phyloP scores from a whole-genome alignment of 1,140 invertebrate genomes.

The Heliconius congener region DNA sequence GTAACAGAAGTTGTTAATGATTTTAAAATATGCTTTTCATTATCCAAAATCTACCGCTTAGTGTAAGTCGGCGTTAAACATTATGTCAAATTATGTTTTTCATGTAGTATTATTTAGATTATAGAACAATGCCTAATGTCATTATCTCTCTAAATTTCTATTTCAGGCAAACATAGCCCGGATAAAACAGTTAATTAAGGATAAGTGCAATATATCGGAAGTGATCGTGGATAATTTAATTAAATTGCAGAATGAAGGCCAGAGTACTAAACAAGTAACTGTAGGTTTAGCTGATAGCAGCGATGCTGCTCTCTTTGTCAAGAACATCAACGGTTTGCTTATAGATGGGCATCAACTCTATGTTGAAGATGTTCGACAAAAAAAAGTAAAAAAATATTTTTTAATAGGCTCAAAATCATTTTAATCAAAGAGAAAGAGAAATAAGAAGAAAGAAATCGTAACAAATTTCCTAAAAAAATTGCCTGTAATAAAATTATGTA shows the following conservation, averaged over 20 bases:
- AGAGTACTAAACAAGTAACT: slow-evolving; percentile 49
- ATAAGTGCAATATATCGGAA: slow-evolving; percentile 51
- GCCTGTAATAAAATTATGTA: no score
- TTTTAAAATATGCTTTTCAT: slow-evolving; percentile 52
- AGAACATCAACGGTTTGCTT: slow-evolving; percentile 53
- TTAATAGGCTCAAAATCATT: not conserved
- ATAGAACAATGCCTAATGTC: no score
- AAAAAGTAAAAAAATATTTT: slow-evolving; percentile 41
- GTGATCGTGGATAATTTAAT: slow-evolving; percentile 61
- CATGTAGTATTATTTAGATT: no score
- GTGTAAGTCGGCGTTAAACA: slow-evolving; percentile 41
- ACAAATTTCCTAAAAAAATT: no score
- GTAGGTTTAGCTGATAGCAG: slow-evolving; percentile 56
- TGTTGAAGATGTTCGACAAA: slow-evolving; percentile 54
- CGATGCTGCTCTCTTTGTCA: slow-evolving; percentile 51
- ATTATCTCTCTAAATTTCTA: not conserved
- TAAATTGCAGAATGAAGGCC: slow-evolving; percentile 32
- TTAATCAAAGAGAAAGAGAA: not conserved
- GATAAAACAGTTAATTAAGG: slow-evolving; percentile 50
- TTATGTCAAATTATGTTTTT: not conserved
- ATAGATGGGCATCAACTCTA: slow-evolving; percentile 44
- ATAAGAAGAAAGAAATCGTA: no score
- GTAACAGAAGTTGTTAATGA: not conserved
- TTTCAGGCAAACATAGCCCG: slow-evolving; percentile 51
- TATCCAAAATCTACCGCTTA: slow-evolving; percentile 54